Evolutionary conservation across 2,113 vertebrate species (phyloP).

Genomic region (Menidia beryllina): DNA sequence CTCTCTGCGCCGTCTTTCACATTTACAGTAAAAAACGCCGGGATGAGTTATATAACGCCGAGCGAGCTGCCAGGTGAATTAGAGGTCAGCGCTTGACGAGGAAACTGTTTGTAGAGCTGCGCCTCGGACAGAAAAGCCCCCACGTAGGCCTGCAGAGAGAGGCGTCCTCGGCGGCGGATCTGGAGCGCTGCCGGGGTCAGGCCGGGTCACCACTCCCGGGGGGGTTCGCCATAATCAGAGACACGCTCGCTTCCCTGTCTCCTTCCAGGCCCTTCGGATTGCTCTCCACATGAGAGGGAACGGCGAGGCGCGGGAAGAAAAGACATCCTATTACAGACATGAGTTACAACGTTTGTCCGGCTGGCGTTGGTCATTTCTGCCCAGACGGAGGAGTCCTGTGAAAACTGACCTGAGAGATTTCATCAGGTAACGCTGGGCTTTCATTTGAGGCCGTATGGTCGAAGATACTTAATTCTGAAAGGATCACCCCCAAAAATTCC

Average conservation of each 20-base stretch:
- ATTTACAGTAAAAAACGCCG: constrained; percentile 61
- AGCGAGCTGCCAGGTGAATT: constrained; percentile 74
- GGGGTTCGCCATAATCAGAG: constrained; percentile 48
- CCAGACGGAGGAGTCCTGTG: background rate
- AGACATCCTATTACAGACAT: constrained; percentile 24
- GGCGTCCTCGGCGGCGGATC: constrained; percentile 62
- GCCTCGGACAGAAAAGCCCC: constrained; percentile 44
- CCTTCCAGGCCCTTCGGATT: constrained; percentile 3
- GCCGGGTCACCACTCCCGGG: constrained; percentile 48
- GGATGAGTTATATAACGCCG: constrained; percentile 71
- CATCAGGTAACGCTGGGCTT: background rate
- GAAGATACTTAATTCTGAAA: background rate
- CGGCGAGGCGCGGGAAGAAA: background rate
- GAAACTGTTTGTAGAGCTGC: constrained; percentile 57
- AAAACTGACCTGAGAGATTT: constrained; percentile 10
- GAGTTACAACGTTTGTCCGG: constrained; percentile 37
- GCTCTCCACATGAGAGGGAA: constrained; percentile 34
- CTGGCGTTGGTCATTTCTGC: constrained; percentile 34
- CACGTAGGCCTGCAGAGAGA: constrained; percentile 15
- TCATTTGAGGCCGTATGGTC: background rate
- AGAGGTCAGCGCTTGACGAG: constrained; percentile 54
- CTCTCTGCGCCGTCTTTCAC: constrained; percentile 24
- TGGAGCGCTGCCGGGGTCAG: constrained; percentile 59
- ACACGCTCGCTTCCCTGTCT: constrained; percentile 26
- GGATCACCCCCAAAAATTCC: background rate